Base-by-base conservation (phyloP, 2,888 invertebrate genomes). In the Melanostoma scalare region DNA sequence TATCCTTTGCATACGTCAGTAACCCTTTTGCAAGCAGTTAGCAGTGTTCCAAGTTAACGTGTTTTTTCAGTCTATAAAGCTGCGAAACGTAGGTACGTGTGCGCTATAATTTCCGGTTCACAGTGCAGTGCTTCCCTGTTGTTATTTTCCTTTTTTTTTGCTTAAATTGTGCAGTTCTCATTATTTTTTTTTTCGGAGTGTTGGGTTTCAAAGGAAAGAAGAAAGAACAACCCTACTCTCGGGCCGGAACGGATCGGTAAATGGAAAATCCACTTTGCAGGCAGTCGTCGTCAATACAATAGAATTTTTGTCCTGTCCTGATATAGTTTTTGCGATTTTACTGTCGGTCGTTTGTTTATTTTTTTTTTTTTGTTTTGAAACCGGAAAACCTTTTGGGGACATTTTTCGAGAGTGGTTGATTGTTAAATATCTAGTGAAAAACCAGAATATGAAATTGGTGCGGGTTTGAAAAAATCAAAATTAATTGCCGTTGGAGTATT, bases 41-140 rank as follows among this genome's bases (percentile, higher is more conserved):
- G 36, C 48, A 56, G 65, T 65, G 74, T 40, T 56, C 56, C 35
- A 35, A 58, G 42, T 58, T 58, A 50, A 58, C 40, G 56, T 56
- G 73, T 60, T 61, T 71, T 20, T 60, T 58, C 8, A 68, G 48
- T 46, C 35, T 46, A 56, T 20, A 56, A 42, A 65, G 36, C 65
- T 48, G 20, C 20, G 8, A 36, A 73, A 53, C 40, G 53, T 42
- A 50, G 33, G 36, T 75, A 52, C 38, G 60, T 68, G 67, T 73
- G 79, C 73, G 61, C 48, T 53, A 38, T 72, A 61, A 61, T 73
- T 73, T 79, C 79, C 79, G 73, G 72, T 60, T 67, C 60, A 68
- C 55, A 74, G 69, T 80, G 79, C 68, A 63, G 63, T 63, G 63
- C 36, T 50, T 48, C 48, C 38, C 35, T 46, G 33, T 46, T 58